Base-by-base conservation (phyloP, 1,140 invertebrate species). In the Zaprionus ornatus region DNA sequence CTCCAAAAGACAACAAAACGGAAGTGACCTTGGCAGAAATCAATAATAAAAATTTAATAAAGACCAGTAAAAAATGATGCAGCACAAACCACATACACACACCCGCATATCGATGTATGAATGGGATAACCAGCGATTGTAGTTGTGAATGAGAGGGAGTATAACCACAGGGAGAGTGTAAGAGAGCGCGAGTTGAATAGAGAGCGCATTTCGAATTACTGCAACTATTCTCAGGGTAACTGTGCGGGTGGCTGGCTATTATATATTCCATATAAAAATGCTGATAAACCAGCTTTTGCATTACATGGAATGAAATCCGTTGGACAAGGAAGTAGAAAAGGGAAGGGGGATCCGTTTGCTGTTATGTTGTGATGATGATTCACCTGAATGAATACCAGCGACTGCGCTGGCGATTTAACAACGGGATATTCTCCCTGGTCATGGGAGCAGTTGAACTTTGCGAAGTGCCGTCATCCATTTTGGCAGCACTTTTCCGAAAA, bases 381-480 rank as follows among this genome's bases (percentile, higher is more conserved):
- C 87, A 94, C 93, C 93, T 93, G 77, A 91, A 92, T 62, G 93
- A 86, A 74, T 91, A 91, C 82, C 92, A 93, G 42, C 91, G 91
- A 80, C 90, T 86, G 27, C 82, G 91, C 72, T 93, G 87, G 77
- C 93, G 93, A 76, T 91, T 92, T 37, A 94, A 90, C 56, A 94
- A 79, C 27, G 93, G 93, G 71, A 93, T 93, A 62, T 93, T 93
- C 84, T 94, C 93, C 71, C 93, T 93, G 60, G 88, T 84, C 74
- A 92, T 92, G 9, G 91, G 91, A 23, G 80, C 84, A 23, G 92
- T 80, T 40, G 90, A 92, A 62, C 73, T 82, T 62, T 92, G 91
- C 42, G 92, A 92, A 57, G 77, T 52, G 45, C 67, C 80, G 69
- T 92, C 88, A 60, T 92, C 91, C 91, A 92, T 91, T 55, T 72